These are phyloP conservation scores for Paguma larvata DNA, from an alignment of 2,797 vertebrate genomes.

Conservation along the genomic window DNA sequence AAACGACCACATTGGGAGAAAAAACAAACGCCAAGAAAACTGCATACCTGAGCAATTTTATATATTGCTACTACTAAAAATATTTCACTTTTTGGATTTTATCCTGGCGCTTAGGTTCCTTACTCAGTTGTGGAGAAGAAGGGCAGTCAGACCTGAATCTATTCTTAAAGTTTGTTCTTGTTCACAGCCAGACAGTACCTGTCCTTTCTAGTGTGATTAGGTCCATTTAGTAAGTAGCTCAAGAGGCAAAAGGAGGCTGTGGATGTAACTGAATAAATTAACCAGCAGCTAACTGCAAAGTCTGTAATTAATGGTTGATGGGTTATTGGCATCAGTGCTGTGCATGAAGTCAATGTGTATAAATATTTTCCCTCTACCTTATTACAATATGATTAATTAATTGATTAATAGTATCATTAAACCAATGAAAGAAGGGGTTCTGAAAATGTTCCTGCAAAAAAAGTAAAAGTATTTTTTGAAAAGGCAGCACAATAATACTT, in stretches of 20 bases:
- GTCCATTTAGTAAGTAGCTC: not conserved
- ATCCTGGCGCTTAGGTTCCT: not conserved
- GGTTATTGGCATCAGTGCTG: not conserved
- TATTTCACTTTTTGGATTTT: not conserved
- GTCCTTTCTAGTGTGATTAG: not conserved
- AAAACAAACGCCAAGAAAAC: not conserved
- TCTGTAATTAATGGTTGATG: not conserved
- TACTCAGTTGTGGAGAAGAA: not conserved
- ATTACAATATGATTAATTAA: not conserved
- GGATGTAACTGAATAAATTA: not conserved
- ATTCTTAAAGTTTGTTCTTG: constrained; percentile 53
- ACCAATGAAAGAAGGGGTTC: not conserved
- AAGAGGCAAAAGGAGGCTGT: not conserved
- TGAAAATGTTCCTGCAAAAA: not conserved
- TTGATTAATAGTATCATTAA: constrained; percentile 8
- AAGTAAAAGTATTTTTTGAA: not conserved
- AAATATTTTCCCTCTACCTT: not conserved
- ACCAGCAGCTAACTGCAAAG: not conserved
- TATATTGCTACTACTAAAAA: not conserved
- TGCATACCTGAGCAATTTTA: not conserved
- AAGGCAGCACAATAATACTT: not conserved
- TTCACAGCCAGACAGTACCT: not conserved
- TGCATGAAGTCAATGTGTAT: not conserved
- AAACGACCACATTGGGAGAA: not conserved
- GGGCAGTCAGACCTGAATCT: not conserved